phyloP scores from a whole-genome alignment of 2,888 invertebrate genomes.

The Cylindroiulus punctatus region DNA sequence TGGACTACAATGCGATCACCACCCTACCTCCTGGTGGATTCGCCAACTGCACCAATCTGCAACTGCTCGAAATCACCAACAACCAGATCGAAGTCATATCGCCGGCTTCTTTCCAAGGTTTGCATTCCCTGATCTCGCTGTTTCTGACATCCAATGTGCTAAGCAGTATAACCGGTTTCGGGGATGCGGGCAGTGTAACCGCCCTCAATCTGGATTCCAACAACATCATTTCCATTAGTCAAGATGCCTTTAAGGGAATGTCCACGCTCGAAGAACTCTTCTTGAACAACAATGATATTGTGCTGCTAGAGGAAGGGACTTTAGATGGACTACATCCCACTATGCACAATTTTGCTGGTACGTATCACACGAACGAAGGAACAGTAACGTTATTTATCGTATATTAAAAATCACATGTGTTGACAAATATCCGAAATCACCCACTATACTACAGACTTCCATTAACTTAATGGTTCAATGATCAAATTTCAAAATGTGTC shows the following conservation, averaged over 20 bases:
- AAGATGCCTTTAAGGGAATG: slow-evolving; percentile 33
- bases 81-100: not conserved
- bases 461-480: too few species aligned
- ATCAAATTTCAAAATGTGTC: too few species aligned
- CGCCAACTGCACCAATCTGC: not conserved
- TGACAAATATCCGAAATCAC: too few species aligned
- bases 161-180: slow-evolving; percentile 19
- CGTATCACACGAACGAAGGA: too few species aligned
- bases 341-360: slow-evolving; percentile 1
- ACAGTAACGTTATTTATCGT: too few species aligned
- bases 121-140: not conserved
- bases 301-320: not conserved
- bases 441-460: too few species aligned
- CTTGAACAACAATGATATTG: not conserved
- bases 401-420: too few species aligned
- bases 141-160: not conserved
- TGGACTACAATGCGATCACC: not conserved
- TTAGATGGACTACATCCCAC: not conserved
- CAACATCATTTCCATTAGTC: not conserved
- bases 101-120: not conserved
- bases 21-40: not conserved
- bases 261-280: not conserved
- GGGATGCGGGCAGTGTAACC: not conserved
- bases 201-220: not conserved
- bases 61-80: not conserved